These are phyloP conservation scores for Rhinogobio ventralis DNA, from an alignment of 2,797 vertebrate genomes.

Conservation along the genomic window DNA sequence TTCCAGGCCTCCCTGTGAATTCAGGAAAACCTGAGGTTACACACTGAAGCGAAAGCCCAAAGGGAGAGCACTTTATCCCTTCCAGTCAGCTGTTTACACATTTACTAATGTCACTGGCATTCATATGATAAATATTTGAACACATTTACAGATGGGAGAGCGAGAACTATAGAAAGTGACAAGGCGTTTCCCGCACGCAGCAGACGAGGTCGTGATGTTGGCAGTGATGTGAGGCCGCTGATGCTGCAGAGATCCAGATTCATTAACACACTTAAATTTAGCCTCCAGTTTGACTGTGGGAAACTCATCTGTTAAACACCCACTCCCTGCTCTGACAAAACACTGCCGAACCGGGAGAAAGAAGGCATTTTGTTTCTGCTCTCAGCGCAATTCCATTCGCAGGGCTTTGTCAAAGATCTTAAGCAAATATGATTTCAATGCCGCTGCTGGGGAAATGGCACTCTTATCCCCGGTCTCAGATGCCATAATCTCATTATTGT, in stretches of 20 bases:
- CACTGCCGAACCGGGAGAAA: neutral
- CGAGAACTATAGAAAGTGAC: neutral
- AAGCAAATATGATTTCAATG: conserved; percentile 58
- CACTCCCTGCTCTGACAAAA: conserved; percentile 47
- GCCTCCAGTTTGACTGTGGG: conserved; percentile 38
- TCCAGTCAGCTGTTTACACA: neutral
- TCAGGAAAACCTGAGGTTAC: neutral
- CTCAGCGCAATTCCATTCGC: conserved; percentile 34
- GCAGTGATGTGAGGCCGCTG: conserved; percentile 21
- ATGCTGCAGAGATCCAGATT: conserved; percentile 42
- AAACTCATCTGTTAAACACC: conserved; percentile 52
- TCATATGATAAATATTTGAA: neutral
- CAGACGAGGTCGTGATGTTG: neutral
- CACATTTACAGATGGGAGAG: neutral
- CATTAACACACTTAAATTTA: conserved; percentile 63
- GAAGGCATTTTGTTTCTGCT: conserved; percentile 30
- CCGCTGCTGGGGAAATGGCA: conserved; percentile 48
- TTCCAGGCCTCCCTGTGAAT: neutral
- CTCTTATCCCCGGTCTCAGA: conserved; percentile 60
- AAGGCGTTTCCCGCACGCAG: neutral
- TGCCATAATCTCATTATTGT: conserved; percentile 63
- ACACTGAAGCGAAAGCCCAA: neutral
- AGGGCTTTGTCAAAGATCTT: conserved; percentile 57
- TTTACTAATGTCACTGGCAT: neutral
- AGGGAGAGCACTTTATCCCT: neutral